A percentile compares a stretch with the other conserved stretches of the same genome.
phyloP scores from a whole-genome alignment of 2,888 invertebrate genomes.

The Mimumesa dahlbomi region DNA sequence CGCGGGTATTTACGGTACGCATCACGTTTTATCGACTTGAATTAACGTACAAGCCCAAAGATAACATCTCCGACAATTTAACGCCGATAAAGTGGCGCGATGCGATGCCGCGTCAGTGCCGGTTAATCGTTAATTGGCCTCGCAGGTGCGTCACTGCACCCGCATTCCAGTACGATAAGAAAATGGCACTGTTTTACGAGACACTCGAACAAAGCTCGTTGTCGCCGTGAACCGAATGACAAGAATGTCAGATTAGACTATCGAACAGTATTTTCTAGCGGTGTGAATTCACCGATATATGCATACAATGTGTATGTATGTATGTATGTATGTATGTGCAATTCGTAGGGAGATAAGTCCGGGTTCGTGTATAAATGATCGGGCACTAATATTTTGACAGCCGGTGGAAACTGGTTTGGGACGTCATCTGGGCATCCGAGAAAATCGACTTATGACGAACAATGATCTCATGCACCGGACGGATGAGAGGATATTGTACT shows the following conservation, averaged over 20 bases:
- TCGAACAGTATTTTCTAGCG: slow-evolving; percentile 1
- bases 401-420: slow-evolving; percentile 14
- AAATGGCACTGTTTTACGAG: slow-evolving; percentile 34
- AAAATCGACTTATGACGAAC: slow-evolving; percentile 9
- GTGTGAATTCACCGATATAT: background rate
- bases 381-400: slow-evolving; percentile 29
- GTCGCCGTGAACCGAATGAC: slow-evolving; percentile 5
- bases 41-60: slow-evolving; percentile 7
- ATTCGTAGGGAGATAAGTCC: slow-evolving; percentile 1
- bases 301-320: background rate
- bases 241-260: slow-evolving; percentile 22
- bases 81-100: slow-evolving; percentile 24
- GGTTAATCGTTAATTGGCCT: slow-evolving; percentile 44
- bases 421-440: slow-evolving; percentile 4
- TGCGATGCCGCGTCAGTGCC: slow-evolving; percentile 20
- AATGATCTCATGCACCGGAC: slow-evolving; percentile 31
- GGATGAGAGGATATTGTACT: too few relatives aligned
- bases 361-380: background rate
- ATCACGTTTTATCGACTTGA: background rate
- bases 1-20: background rate
- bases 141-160: slow-evolving; percentile 37
- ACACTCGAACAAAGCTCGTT: slow-evolving; percentile 35
- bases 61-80: background rate
- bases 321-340: background rate
- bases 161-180: slow-evolving; percentile 56